Evolutionary conservation across 2,113 vertebrate species (phyloP), one percentile per base, ranked within the genome.

Genomic region (Passer domesticus): DNA sequence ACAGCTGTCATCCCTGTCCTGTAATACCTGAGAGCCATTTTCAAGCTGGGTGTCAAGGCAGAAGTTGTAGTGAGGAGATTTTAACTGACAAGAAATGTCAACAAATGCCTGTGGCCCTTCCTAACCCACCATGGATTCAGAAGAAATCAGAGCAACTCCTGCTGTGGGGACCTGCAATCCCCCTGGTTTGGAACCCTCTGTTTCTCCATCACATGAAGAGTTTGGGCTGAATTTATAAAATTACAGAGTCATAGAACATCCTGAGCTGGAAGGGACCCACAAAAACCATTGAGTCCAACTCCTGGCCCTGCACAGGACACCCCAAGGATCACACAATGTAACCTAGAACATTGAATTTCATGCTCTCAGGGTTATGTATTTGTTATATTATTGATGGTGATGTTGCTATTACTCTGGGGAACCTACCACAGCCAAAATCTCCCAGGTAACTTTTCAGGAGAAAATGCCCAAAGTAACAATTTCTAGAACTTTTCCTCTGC

Each of bases 401-500:
- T 43, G 4, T 31, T 76, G 9, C 23, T 91, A 5, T 24, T 66
- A 35, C 7, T 14, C 23, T 50, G 47, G 10, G 30, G 9, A 19
- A 64, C 12, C 37, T 53, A 43, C 19, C 4, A 3, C 15, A 56
- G 18, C 12, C 46, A 27, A 73, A 70, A 77, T 41, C 35, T 80
- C 15, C 15, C 46, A 62, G n/a, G 4, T 31, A 47, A 33, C 25
- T 59, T 74, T 80, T 52, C 28, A 49, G 24, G 35, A 93, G 56
- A 67, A 92, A 86, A 94, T 68, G 7, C 20, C 15, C 9, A 43
- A 74, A 81, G 39, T 24, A 86, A 67, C n/a, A 63, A 15, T 56
- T 92, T 90, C 88, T 75, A 60, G 35, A 96, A 94, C 25, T 78
- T 85, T 81, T 44, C 8, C 12, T 91, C 81, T 63, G 35, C 68